Percentiles rank a stretch among this genome's conserved stretches.
These are phyloP conservation scores for Daktulosphaira vitifoliae DNA, from an alignment of 1,140 invertebrate species.

Conservation along the genomic window DNA sequence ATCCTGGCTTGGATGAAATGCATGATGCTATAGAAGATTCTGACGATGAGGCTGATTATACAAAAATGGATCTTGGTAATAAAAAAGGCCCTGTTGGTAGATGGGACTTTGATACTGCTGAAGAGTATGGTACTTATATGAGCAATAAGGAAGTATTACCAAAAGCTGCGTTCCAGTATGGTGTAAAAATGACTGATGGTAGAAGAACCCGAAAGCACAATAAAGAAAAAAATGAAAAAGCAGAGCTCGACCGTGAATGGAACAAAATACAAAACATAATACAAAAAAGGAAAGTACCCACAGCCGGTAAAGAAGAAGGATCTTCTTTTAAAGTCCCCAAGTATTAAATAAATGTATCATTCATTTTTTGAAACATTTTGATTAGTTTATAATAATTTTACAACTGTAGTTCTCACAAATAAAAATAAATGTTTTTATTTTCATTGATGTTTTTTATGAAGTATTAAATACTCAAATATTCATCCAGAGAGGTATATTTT, in stretches of 20 bases:
- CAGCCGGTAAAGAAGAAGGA: conserved; percentile 39
- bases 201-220: conserved; percentile 82
- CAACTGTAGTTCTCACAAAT: too few relatives aligned
- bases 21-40: conserved; percentile 91
- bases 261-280: conserved; percentile 81
- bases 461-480: too few relatives aligned
- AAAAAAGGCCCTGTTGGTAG: conserved; percentile 63
- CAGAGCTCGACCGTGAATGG: conserved; percentile 95
- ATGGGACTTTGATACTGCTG: conserved; percentile 98
- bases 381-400: too few relatives aligned
- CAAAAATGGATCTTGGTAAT: conserved; percentile 97
- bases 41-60: conserved; percentile 96
- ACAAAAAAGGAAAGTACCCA: conserved; percentile 52
- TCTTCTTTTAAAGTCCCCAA: conserved; percentile 49
- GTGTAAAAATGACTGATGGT: conserved; percentile 97
- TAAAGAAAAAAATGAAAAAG: conserved; percentile 91
- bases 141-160: conserved; percentile 94
- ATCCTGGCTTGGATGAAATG: conserved; percentile 90
- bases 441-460: too few relatives aligned
- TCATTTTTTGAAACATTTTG: too few relatives aligned
- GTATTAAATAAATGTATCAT: conserved; percentile 41
- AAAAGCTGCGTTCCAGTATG: conserved; percentile 98
- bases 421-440: too few relatives aligned
- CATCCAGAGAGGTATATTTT: too few relatives aligned
- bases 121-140: conserved; percentile 98